Evolutionary conservation across 2,797 vertebrate genomes (phyloP).

Genomic region (Gobio occitaniae): DNA sequence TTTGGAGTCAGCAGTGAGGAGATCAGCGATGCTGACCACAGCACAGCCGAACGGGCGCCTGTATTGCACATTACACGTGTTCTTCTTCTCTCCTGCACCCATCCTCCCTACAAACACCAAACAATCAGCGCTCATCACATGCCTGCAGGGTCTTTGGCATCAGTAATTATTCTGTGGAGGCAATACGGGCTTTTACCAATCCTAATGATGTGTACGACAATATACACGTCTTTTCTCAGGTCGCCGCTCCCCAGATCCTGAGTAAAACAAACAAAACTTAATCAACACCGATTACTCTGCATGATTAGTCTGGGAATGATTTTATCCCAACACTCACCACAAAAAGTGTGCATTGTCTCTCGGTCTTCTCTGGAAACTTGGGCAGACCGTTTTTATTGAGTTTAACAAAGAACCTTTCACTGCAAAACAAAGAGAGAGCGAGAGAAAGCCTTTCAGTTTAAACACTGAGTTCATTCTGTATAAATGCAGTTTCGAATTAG

Average conservation of each 20-base stretch:
- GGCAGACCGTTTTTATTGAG: constrained; percentile 97
- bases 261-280: constrained; percentile 46
- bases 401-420: constrained; percentile 96
- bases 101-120: constrained; percentile 86
- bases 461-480: constrained; percentile 7
- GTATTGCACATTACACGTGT: constrained; percentile 90
- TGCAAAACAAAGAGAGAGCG: constrained; percentile 73
- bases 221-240: constrained; percentile 96
- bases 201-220: constrained; percentile 95
- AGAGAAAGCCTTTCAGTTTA: constrained; percentile 19
- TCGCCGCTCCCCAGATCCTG: constrained; percentile 98
- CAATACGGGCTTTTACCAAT: constrained; percentile 82
- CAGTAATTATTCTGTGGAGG: background rate
- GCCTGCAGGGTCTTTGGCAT: background rate
- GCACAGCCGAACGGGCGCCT: constrained; percentile 95
- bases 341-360: constrained; percentile 96
- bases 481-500: background rate
- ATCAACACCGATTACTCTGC: constrained; percentile 26
- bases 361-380: constrained; percentile 95
- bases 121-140: background rate
- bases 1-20: constrained; percentile 93
- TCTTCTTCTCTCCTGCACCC: constrained; percentile 97
- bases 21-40: constrained; percentile 95
- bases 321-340: constrained; percentile 84
- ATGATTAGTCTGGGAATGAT: constrained; percentile 30